A percentile compares a stretch with the other conserved stretches of the same genome.
Conservation (phyloP, 2,888 invertebrate genomes). For the Aricia artaxerxes region DNA sequence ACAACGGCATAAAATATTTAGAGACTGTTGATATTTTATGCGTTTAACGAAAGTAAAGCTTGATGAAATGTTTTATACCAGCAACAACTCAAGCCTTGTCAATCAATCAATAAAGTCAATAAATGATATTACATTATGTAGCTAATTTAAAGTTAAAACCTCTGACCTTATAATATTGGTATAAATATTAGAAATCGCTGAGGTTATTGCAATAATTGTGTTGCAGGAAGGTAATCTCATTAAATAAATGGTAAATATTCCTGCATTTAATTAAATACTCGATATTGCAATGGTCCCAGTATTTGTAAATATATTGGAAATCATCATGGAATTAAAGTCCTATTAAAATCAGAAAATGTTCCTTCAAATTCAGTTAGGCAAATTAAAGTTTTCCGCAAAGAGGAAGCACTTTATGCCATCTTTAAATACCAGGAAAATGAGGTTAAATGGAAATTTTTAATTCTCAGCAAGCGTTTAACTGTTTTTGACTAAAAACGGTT, state of each 20-base stretch:
- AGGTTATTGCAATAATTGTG: slow-evolving; percentile 16
- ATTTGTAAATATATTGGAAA: slow-evolving; percentile 15
- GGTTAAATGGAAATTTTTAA: neutral
- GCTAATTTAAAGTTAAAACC: neutral
- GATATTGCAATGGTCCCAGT: neutral
- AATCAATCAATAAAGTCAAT: no score
- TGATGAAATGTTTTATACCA: no score
- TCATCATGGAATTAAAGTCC: neutral
- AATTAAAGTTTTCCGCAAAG: neutral
- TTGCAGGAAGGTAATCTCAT: slow-evolving; percentile 16
- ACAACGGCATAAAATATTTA: no score
- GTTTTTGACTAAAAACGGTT: slow-evolving; percentile 8
- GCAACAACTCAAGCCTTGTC: no score
- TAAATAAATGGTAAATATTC: slow-evolving; percentile 14
- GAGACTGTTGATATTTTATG: no score
- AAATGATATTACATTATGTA: no score
- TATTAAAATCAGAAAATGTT: neutral
- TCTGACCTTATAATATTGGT: slow-evolving; percentile 1
- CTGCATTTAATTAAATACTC: neutral
- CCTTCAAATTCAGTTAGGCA: neutral
- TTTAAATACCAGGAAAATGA: neutral
- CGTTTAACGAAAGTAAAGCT: no score
- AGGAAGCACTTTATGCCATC: neutral
- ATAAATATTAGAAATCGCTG: slow-evolving; percentile 16
- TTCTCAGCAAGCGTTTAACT: neutral